These are phyloP conservation scores for Enhydra lutris DNA, from an alignment of 2,113 vertebrate genomes.

Conservation along the genomic window DNA sequence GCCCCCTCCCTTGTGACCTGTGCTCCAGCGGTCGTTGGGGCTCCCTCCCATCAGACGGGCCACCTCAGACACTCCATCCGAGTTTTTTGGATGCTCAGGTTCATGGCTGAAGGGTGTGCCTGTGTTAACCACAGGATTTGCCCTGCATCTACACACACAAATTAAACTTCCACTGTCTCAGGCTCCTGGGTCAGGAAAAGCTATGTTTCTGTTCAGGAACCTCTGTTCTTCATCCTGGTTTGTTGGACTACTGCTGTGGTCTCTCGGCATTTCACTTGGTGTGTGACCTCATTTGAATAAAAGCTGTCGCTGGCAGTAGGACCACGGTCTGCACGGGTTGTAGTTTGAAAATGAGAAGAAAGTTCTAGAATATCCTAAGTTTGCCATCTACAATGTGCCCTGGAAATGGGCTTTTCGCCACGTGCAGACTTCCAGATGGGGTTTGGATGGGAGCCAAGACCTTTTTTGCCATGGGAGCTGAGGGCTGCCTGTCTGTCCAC, in stretches of 20 bases:
- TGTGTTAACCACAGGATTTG: neutral
- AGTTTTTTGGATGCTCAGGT: neutral
- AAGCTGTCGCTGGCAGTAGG: neutral
- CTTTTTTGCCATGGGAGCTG: no score
- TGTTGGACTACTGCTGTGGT: no score
- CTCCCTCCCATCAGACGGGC: neutral
- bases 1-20: neutral
- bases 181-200: neutral
- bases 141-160: neutral
- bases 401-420: neutral
- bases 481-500: no score
- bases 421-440: neutral
- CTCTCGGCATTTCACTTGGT: neutral
- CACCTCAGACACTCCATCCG: neutral
- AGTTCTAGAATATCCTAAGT: neutral
- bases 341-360: no score
- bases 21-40: no score
- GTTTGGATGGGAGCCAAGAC: neutral
- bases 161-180: neutral
- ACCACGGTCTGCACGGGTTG: neutral
- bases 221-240: neutral
- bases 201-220: neutral
- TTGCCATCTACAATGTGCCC: neutral
- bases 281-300: no score
- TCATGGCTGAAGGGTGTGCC: neutral